These are phyloP conservation scores for Girardia tigrina DNA, from an alignment of 2,888 invertebrate genomes.

Conservation along the genomic window DNA sequence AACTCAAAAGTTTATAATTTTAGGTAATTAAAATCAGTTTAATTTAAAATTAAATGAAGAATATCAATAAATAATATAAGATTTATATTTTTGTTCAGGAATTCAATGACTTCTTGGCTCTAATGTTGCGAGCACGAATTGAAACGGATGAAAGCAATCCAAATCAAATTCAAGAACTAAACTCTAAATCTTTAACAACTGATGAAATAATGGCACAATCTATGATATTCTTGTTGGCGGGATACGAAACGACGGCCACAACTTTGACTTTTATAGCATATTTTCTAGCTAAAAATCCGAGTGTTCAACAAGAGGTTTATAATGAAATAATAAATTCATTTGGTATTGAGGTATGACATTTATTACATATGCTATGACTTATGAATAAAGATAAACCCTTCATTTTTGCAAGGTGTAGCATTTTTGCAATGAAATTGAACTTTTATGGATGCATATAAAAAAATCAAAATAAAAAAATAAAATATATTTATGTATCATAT, in stretches of 20 bases:
- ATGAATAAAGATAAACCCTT: no score
- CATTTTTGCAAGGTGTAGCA: no score
- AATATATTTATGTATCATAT: no score
- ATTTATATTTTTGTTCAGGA: neutral
- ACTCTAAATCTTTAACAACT: neutral
- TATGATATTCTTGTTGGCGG: slow-evolving; percentile 1
- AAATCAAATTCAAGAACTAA: neutral
- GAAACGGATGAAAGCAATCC: neutral
- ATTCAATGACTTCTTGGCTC: slow-evolving; percentile 12
- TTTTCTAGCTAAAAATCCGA: slow-evolving; percentile 6
- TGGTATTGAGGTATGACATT: neutral
- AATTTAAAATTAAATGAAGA: no score
- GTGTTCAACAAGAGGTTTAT: neutral
- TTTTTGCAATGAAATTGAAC: no score
- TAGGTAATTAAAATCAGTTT: no score
- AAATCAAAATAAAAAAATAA: no score
- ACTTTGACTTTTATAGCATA: neutral
- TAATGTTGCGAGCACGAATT: neutral
- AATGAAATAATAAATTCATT: neutral
- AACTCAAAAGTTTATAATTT: no score
- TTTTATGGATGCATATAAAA: no score
- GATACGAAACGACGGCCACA: slow-evolving; percentile 13
- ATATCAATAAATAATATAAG: no score
- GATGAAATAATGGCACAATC: slow-evolving; percentile 15
- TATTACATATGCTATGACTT: no score